Base-by-base conservation (phyloP, 2,888 invertebrate genomes). In the Sesia apiformis region DNA sequence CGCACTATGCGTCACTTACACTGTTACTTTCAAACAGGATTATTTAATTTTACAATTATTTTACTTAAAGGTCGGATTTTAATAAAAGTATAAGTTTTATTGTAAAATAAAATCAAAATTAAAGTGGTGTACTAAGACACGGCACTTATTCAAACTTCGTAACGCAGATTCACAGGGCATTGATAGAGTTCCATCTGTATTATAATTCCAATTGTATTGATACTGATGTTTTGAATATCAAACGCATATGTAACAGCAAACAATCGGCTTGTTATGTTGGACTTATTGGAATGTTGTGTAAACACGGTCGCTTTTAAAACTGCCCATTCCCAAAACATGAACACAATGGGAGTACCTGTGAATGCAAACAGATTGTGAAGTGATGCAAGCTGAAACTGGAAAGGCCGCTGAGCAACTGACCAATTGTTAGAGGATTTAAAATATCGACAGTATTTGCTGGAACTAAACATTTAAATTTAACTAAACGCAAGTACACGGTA, bases 101-200 rank as follows among this genome's bases (percentile, higher is more conserved):
- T 23, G 23, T 23, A 23, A 23, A 23, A 23, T 23, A 23, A 23
- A 23, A 23, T 23, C 2, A 23, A 23, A 23, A 1, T 23, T 23
- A 23, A 23, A 23, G 23, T 23, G 23, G 23, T 23, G 23, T 2
- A 23, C 23, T 23, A 2, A 23, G 23, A 23, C 23, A 23, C 23
- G 23, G 23, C 46, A 43, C 43, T 4, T 3, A 7, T 46, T 46
- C 8, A 46, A 46, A 8, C 46, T 23, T 4, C 46, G 4, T n/a
- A 64, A 57, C 62, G 65, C 70, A 69, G 76, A 78, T 77, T 64
- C 77, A 78, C 77, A 82, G 83, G 82, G 82, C 84, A 82, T 82
- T 72, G 70, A 68, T 66, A 64, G 70, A 74, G 76, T 76, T 77
- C 74, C 74, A 71, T 61, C 66, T 66, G 65, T 69, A 71, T 70